A percentile compares a stretch with the other conserved stretches of the same genome.
Evolutionary conservation across 2,113 vertebrate genomes (phyloP).

Genomic region (Turdus rufiventris): DNA sequence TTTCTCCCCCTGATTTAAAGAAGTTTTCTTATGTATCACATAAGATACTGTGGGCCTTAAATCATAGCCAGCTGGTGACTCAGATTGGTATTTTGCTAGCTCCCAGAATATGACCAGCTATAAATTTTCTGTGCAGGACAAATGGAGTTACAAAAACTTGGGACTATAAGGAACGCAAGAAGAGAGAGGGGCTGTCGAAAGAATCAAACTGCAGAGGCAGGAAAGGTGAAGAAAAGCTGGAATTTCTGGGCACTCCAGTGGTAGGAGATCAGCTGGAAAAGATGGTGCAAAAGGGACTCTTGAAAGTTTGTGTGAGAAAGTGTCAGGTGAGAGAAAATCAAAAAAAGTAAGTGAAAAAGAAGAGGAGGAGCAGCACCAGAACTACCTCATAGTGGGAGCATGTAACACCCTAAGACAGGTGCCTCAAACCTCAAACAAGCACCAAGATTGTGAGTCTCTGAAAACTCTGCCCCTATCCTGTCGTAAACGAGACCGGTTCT

Average conservation of each 20-base stretch:
- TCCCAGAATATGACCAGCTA: neutral
- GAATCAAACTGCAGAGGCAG: neutral
- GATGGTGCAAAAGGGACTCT: neutral
- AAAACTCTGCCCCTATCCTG: conserved; percentile 8
- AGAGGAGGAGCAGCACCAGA: neutral
- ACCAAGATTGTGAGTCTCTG: neutral
- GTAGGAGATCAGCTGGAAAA: neutral
- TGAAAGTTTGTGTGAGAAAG: neutral
- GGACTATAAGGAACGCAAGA: neutral
- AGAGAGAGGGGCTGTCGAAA: neutral
- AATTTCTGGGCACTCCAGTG: neutral
- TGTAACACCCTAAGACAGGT: conserved; percentile 31
- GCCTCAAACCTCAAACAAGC: conserved; percentile 29
- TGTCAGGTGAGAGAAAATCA: neutral
- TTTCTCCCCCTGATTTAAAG: neutral
- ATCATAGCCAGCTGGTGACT: neutral
- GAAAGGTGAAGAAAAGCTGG: neutral
- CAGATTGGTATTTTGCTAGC: neutral
- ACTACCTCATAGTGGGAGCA: neutral
- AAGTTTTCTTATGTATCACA: neutral
- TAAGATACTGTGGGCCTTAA: neutral
- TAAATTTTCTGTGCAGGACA: neutral
- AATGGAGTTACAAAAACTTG: neutral
- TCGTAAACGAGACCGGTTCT: conserved; percentile 6
- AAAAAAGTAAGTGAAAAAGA: neutral